Conservation (phyloP, 1,140 invertebrate genomes). For the Fopius arisanus region DNA sequence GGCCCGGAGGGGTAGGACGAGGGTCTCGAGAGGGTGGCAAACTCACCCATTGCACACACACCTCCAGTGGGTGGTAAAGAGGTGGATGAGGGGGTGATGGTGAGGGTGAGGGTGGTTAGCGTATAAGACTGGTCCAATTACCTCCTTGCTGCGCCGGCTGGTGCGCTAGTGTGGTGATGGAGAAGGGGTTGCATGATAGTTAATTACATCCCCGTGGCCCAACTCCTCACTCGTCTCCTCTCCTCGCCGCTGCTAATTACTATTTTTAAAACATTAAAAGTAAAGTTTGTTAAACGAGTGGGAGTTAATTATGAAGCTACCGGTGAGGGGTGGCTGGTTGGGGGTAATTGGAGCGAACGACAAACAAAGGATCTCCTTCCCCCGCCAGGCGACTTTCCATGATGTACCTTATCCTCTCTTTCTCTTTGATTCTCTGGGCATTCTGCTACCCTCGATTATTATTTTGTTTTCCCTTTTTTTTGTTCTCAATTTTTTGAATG, state of each 20-base stretch:
- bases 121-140: slow-evolving; percentile 66
- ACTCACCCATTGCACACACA: not conserved
- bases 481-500: not conserved
- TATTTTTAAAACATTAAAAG: slow-evolving; percentile 67
- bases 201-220: slow-evolving; percentile 60
- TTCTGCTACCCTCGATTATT: not conserved
- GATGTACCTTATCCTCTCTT: slow-evolving; percentile 29
- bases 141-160: slow-evolving; percentile 62
- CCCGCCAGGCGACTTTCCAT: slow-evolving; percentile 38
- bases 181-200: slow-evolving; percentile 64
- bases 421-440: slow-evolving; percentile 11
- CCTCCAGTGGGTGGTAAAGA: not conserved
- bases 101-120: not conserved
- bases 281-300: slow-evolving; percentile 67
- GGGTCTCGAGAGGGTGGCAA: not conserved
- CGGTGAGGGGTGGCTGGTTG: slow-evolving; percentile 49
- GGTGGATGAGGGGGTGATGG: not conserved
- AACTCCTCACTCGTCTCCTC: slow-evolving; percentile 39
- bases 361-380: slow-evolving; percentile 61
- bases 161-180: slow-evolving; percentile 39
- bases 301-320: slow-evolving; percentile 67
- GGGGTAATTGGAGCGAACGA: slow-evolving; percentile 66
- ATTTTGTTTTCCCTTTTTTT: not conserved
- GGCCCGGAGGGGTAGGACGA: not conserved
- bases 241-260: slow-evolving; percentile 59